Evolutionary conservation across 2,113 vertebrate genomes (phyloP).

Genomic region (Drymodes brunneopygia): DNA sequence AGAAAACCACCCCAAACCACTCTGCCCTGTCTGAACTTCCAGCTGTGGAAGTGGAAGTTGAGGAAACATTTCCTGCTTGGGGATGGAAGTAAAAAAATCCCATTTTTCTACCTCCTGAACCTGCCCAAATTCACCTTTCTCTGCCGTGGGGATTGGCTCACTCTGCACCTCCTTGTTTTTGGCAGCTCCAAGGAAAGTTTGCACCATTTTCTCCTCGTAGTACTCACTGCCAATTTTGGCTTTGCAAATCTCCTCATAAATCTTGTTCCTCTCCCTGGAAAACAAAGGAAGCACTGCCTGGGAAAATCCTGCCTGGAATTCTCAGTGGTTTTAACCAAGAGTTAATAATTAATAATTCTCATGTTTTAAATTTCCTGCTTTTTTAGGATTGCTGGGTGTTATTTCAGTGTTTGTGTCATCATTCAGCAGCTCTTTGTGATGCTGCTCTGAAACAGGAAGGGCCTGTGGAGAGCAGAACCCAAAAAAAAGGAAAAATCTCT

Average conservation of each 20-base stretch:
- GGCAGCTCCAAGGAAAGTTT: constrained; percentile 79
- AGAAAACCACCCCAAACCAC: background rate
- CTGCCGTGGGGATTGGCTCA: constrained; percentile 67
- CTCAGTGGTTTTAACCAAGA: background rate
- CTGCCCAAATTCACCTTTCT: constrained; percentile 75
- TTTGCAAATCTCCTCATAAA: constrained; percentile 75
- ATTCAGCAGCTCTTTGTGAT: background rate
- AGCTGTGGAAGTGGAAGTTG: background rate
- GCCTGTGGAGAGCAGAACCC: background rate
- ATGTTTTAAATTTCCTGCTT: background rate
- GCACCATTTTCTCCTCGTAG: constrained; percentile 78
- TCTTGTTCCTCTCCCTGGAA: constrained; percentile 72
- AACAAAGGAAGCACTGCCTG: background rate
- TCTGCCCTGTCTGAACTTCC: background rate
- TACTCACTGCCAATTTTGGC: constrained; percentile 72
- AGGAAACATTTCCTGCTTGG: too few relatives aligned
- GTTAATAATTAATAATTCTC: background rate
- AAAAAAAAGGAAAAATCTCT: background rate
- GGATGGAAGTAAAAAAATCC: background rate
- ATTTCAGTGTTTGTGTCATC: background rate
- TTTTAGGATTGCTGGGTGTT: background rate
- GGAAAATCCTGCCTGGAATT: background rate
- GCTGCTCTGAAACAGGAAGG: background rate
- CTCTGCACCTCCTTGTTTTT: constrained; percentile 86
- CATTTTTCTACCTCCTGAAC: background rate